phyloP scores from a whole-genome alignment of 2,888 invertebrate species.

The Argynnis bischoffii region DNA sequence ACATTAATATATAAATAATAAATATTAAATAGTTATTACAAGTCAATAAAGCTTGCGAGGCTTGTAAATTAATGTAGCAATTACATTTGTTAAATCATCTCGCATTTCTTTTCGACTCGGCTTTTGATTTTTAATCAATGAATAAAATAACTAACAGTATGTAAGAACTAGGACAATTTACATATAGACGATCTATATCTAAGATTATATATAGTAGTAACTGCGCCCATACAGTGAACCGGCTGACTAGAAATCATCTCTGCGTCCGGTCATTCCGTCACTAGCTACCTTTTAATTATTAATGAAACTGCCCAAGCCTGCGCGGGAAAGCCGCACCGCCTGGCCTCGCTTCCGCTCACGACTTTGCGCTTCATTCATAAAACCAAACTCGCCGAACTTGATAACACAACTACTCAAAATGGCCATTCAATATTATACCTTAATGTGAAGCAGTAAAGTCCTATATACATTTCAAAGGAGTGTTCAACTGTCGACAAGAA shows the following conservation, averaged over 20 bases:
- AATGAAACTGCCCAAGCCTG: slow-evolving; percentile 72
- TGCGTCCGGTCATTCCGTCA: slow-evolving; percentile 78
- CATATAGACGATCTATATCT: slow-evolving; percentile 11
- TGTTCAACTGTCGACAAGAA: slow-evolving; percentile 30
- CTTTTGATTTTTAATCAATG: no score
- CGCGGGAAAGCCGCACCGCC: slow-evolving; percentile 80
- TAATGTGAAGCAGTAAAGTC: slow-evolving; percentile 48
- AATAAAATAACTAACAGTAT: neutral
- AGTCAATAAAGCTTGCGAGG: neutral
- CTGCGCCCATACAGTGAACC: slow-evolving; percentile 59
- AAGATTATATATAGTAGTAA: slow-evolving; percentile 48
- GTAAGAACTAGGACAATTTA: slow-evolving; percentile 30
- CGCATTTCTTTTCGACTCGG: neutral
- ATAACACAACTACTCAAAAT: slow-evolving; percentile 48
- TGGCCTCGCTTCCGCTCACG: slow-evolving; percentile 79
- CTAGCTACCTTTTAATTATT: slow-evolving; percentile 80
- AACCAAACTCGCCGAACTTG: slow-evolving; percentile 50
- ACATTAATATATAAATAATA: slow-evolving; percentile 3
- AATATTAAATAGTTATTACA: slow-evolving; percentile 3
- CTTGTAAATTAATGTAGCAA: neutral
- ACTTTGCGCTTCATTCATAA: slow-evolving; percentile 82
- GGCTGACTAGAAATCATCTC: slow-evolving; percentile 77
- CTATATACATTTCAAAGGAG: slow-evolving; percentile 40
- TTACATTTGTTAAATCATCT: neutral
- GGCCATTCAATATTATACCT: slow-evolving; percentile 51